Conservation (phyloP, 2,113 vertebrate genomes). For the Platichthys flesus region DNA sequence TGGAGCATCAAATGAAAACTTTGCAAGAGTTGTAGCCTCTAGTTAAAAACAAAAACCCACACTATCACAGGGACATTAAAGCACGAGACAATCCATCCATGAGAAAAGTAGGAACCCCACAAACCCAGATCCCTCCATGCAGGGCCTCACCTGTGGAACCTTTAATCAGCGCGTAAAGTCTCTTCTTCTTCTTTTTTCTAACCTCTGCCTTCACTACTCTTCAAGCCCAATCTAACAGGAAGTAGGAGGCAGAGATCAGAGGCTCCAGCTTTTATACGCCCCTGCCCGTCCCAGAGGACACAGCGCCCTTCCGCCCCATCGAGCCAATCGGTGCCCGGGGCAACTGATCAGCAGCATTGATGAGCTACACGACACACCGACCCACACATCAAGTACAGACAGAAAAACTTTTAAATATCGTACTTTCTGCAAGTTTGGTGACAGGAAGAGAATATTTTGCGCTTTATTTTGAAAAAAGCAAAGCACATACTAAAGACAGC, state of each 20-base stretch:
- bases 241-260: conserved; percentile 12
- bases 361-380: not conserved
- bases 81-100: too few relatives aligned
- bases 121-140: not conserved
- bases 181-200: conserved; percentile 13
- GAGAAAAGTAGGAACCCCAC: not conserved
- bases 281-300: conserved; percentile 60
- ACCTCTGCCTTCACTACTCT: conserved; percentile 38
- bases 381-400: conserved; percentile 5
- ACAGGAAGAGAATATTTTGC: not conserved
- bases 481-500: not conserved
- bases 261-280: conserved; percentile 73
- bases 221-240: conserved; percentile 42
- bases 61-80: not conserved
- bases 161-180: conserved; percentile 20
- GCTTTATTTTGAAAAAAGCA: not conserved
- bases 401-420: not conserved
- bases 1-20: not conserved
- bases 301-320: conserved; percentile 74
- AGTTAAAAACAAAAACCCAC: not conserved
- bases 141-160: conserved; percentile 61
- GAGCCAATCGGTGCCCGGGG: conserved; percentile 61
- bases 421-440: not conserved
- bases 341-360: conserved; percentile 67
- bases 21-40: not conserved